Evolutionary conservation across 2,113 vertebrate species (phyloP).

Genomic region (Bubo bubo): DNA sequence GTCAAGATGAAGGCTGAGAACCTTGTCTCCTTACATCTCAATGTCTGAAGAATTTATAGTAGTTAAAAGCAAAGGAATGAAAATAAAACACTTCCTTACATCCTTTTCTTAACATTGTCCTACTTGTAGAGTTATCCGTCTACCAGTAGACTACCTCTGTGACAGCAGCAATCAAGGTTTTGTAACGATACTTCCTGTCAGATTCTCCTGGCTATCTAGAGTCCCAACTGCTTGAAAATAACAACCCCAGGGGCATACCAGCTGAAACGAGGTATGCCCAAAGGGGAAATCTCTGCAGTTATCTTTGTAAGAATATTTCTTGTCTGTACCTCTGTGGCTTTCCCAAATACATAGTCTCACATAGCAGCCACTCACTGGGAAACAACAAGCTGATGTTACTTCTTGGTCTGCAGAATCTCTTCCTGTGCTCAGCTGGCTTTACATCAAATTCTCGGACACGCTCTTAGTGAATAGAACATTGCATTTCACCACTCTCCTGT

Average conservation of each 20-base stretch:
- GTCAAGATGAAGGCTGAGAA: background rate
- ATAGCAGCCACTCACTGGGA: background rate
- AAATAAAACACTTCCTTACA: slow-evolving; percentile 34
- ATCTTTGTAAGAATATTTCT: background rate
- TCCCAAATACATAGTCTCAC: background rate
- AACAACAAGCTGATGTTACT: background rate
- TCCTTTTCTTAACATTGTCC: background rate
- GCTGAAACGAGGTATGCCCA: background rate
- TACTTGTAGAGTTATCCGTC: background rate
- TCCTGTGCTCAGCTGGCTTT: background rate
- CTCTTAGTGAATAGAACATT: background rate
- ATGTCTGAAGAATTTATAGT: slow-evolving; percentile 14
- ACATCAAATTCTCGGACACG: background rate
- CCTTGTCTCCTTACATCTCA: background rate
- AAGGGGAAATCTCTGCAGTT: background rate
- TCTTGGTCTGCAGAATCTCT: background rate
- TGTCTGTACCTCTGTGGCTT: background rate
- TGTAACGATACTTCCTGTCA: background rate
- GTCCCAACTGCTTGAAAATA: background rate
- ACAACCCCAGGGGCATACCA: background rate
- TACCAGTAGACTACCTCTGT: background rate
- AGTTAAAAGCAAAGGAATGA: slow-evolving; percentile 11
- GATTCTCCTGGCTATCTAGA: background rate
- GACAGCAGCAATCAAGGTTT: background rate
- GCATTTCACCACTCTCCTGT: background rate